Evolutionary conservation across 2,888 invertebrate genomes (phyloP).

Genomic region (Cylindroiulus punctatus): DNA sequence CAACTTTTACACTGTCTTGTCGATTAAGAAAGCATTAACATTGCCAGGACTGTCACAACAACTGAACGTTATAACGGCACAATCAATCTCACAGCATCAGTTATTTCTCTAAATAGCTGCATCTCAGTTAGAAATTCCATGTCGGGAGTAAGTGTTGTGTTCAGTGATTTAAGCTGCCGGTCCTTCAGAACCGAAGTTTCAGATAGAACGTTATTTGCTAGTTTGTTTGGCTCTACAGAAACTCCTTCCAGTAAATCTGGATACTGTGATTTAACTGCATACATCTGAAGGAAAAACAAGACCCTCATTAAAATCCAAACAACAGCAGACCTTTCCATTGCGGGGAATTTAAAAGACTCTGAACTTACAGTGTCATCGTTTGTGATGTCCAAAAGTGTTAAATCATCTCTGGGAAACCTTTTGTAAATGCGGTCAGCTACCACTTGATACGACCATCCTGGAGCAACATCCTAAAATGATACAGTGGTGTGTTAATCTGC

Average conservation of each 20-base stretch:
- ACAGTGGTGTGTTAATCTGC: background rate
- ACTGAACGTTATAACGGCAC: constrained; percentile 61
- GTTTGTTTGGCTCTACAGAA: constrained; percentile 58
- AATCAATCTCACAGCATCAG: constrained; percentile 62
- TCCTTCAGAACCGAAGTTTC: constrained; percentile 58
- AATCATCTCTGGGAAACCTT: constrained; percentile 59
- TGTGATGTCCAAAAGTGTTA: constrained; percentile 59
- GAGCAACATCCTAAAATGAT: constrained; percentile 57
- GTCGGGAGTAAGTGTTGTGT: constrained; percentile 58
- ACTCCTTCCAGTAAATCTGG: constrained; percentile 59
- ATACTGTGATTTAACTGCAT: constrained; percentile 60
- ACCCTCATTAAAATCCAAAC: background rate
- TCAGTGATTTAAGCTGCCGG: constrained; percentile 56
- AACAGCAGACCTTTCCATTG: no score
- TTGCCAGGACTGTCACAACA: background rate
- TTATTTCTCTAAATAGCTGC: constrained; percentile 59
- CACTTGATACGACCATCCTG: constrained; percentile 55
- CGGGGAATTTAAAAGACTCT: background rate
- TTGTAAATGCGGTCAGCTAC: constrained; percentile 59
- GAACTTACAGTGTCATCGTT: constrained; percentile 59
- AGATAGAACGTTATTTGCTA: constrained; percentile 57
- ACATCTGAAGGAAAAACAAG: constrained; percentile 58
- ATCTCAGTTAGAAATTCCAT: constrained; percentile 60
- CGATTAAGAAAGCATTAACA: background rate
- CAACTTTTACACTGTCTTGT: background rate